A percentile compares a stretch with the other conserved stretches of the same genome.
These are phyloP conservation scores for Saturnia pavonia DNA, from an alignment of 2,888 invertebrate genomes.

Conservation along the genomic window DNA sequence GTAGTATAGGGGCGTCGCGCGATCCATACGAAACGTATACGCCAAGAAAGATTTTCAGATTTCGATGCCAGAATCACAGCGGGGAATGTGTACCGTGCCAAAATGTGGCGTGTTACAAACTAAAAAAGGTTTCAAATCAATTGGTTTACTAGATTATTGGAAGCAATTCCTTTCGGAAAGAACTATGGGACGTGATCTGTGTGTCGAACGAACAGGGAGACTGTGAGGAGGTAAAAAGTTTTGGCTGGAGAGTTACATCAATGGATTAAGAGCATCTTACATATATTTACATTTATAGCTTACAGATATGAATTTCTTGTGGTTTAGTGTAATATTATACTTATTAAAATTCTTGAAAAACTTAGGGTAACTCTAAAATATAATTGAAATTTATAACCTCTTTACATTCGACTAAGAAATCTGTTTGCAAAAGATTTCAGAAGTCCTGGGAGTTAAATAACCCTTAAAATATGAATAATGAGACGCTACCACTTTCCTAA, in stretches of 20 bases:
- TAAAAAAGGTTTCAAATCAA: slow-evolving; percentile 71
- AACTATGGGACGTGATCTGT: slow-evolving; percentile 74
- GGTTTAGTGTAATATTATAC: background rate
- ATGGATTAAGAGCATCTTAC: slow-evolving; percentile 42
- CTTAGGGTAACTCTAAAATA: background rate
- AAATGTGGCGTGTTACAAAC: slow-evolving; percentile 65
- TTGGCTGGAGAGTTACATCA: slow-evolving; percentile 43
- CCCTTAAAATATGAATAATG: background rate
- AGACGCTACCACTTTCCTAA: background rate
- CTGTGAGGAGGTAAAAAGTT: slow-evolving; percentile 49
- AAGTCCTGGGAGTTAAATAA: background rate
- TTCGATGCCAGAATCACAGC: slow-evolving; percentile 59
- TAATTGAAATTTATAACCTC: background rate
- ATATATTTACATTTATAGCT: slow-evolving; percentile 8
- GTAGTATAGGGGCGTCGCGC: slow-evolving; percentile 49
- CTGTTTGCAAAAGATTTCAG: background rate
- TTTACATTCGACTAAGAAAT: background rate
- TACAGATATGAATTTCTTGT: background rate
- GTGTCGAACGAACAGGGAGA: slow-evolving; percentile 44
- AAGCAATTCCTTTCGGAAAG: slow-evolving; percentile 78
- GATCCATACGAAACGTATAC: slow-evolving; percentile 43
- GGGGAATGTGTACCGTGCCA: slow-evolving; percentile 47
- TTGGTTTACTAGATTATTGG: slow-evolving; percentile 65
- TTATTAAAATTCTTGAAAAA: background rate
- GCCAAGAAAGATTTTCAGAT: slow-evolving; percentile 60